phyloP scores from a whole-genome alignment of 2,113 vertebrate genomes.

The Panurus biarmicus region DNA sequence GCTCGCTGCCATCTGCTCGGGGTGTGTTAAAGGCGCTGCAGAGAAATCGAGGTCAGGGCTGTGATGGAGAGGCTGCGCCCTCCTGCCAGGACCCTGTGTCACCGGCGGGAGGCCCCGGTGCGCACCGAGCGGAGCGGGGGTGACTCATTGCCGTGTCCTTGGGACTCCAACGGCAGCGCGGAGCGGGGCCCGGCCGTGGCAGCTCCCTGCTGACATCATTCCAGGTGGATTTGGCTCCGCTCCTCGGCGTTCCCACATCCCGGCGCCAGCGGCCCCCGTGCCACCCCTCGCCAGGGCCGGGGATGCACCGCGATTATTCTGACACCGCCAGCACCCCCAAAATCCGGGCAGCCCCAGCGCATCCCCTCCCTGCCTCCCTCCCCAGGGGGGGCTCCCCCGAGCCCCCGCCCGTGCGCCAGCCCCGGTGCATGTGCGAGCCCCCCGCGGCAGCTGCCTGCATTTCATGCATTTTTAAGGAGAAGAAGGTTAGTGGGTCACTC shows the following conservation, averaged over 20 bases:
- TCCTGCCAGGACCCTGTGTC: accelerated
- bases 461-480: slow-evolving; percentile 52
- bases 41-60: slow-evolving; percentile 19
- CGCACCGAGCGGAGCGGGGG: neutral
- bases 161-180: accelerated
- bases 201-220: accelerated
- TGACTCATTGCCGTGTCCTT: accelerated
- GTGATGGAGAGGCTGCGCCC: neutral
- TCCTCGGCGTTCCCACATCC: accelerated
- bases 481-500: slow-evolving; percentile 61
- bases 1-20: neutral
- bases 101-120: neutral
- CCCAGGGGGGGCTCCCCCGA: accelerated
- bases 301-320: accelerated
- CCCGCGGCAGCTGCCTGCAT: slow-evolving; percentile 19
- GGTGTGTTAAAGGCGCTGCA: neutral
- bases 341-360: accelerated
- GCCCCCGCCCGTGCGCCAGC: accelerated
- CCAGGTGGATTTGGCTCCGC: accelerated
- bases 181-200: accelerated
- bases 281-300: accelerated
- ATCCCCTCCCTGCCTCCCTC: accelerated
- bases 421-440: neutral
- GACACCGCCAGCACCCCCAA: neutral
- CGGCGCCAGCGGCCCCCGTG: accelerated